Evolutionary conservation across 1,140 invertebrate species (phyloP), one percentile per base, ranked within the genome.

Genomic region (Rhopalosiphum padi): DNA sequence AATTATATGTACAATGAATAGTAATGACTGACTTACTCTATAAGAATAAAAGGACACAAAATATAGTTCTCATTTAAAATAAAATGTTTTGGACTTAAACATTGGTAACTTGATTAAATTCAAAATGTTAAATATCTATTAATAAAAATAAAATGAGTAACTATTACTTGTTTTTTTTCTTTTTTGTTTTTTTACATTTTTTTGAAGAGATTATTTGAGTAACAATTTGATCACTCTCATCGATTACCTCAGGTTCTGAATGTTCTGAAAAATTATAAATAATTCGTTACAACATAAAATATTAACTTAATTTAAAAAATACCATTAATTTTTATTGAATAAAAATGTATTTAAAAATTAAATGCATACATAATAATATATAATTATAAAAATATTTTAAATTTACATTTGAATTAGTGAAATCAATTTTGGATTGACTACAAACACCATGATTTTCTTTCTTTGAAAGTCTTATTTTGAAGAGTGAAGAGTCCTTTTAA

Each of bases 141-240:
- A 35, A 51, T 51, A 35, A 22, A 77, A 43, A 21, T 91, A 89
- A 95, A 95, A 77, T 53, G 96, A 96, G 37, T 23, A 77, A 3
- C 8, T 11, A 48, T 55, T 93, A 93, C 37, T 86, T 93, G 15
- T 93, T 86, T 55, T 53, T 93, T 86, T 85, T 93, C 82, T 93
- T 93, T 60, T 93, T 93, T 7, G 82, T 37, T 55, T 93, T 93
- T 41, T 93, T 93, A 86, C 35, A 93, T 68, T 83, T 23, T 35
- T 85, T 93, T n/a, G 48, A 41, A 53, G 48, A 53, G 30, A 2
- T 85, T 30, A 82, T 83, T 53, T 53, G 37, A 37, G 48, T 93
- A 21, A 53, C 23, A 93, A 85, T 21, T 83, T 83, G 91, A 6
- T 83, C 48, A 60, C 15, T 90, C 8, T 92, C 91, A 11, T 93